A percentile compares a stretch with the other conserved stretches of the same genome.
Evolutionary conservation across 2,888 invertebrate species (phyloP).

Genomic region (Acholoe squamosa): DNA sequence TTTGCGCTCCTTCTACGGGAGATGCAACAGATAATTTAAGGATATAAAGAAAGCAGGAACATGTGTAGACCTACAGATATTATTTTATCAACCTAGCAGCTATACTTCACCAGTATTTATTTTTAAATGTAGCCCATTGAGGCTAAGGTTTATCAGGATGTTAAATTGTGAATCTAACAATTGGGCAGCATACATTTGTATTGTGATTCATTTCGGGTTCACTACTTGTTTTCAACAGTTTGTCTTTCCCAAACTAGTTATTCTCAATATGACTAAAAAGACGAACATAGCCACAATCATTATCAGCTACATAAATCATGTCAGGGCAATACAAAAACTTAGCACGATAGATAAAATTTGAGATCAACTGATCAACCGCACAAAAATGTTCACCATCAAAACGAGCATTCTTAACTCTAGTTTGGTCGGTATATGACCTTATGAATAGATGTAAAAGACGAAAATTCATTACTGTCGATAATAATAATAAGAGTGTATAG

Average conservation of each 20-base stretch:
- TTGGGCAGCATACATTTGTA: too few species aligned
- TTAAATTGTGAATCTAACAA: too few species aligned
- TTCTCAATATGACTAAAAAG: too few species aligned
- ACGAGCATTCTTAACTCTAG: slow-evolving; percentile 26
- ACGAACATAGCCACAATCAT: too few species aligned
- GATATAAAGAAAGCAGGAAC: not conserved
- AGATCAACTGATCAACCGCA: slow-evolving; percentile 34
- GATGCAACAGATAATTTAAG: slow-evolving; percentile 19
- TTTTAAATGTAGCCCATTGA: too few species aligned
- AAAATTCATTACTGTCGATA: not conserved
- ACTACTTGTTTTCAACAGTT: too few species aligned
- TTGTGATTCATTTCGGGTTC: too few species aligned
- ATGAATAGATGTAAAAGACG: not conserved
- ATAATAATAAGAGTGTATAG: slow-evolving; percentile 16
- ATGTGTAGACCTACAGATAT: not conserved
- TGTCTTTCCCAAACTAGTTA: too few species aligned
- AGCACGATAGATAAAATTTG: not conserved
- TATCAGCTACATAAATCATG: too few species aligned
- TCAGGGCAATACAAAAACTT: not conserved
- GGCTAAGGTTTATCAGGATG: too few species aligned
- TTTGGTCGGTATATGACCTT: slow-evolving; percentile 11
- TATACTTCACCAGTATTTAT: too few species aligned
- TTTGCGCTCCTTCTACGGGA: not conserved
- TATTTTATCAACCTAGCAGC: too few species aligned
- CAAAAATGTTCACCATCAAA: not conserved